These are phyloP conservation scores for Nannoperca australis DNA, from an alignment of 2,797 vertebrate genomes.

Conservation along the genomic window DNA sequence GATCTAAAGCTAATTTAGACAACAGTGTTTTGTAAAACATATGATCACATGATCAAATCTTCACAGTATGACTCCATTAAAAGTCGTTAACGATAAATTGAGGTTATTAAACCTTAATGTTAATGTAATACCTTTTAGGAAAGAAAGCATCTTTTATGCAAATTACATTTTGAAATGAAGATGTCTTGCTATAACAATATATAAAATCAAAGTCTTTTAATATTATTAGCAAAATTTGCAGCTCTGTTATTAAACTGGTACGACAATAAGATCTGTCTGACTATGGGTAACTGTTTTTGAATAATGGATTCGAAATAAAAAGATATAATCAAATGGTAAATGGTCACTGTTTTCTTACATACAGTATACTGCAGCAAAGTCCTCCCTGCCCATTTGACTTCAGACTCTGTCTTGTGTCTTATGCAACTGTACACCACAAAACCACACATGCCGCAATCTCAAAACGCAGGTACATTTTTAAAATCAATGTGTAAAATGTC, in stretches of 20 bases:
- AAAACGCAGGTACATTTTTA: slow-evolving; percentile 66
- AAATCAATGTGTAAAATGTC: slow-evolving; percentile 78
- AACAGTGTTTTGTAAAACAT: not conserved
- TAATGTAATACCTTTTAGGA: not conserved
- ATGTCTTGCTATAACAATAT: not conserved
- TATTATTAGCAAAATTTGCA: not conserved
- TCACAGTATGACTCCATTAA: not conserved
- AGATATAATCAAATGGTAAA: slow-evolving; percentile 27
- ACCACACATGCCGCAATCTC: slow-evolving; percentile 65
- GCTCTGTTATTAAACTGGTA: not conserved
- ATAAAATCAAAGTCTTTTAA: not conserved
- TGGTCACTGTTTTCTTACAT: not conserved
- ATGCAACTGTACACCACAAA: slow-evolving; percentile 69
- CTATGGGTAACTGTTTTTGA: not conserved
- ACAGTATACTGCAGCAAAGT: not conserved
- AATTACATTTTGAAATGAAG: not conserved
- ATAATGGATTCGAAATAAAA: not conserved
- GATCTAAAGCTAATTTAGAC: not conserved
- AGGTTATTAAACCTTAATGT: not conserved
- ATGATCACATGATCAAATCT: not conserved
- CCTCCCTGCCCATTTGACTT: slow-evolving; percentile 27
- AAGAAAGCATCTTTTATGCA: not conserved
- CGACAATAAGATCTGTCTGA: not conserved
- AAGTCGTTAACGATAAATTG: not conserved
- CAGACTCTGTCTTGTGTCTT: slow-evolving; percentile 21